Conservation (phyloP, 2,888 invertebrate genomes). For the Drosophila recens region DNA sequence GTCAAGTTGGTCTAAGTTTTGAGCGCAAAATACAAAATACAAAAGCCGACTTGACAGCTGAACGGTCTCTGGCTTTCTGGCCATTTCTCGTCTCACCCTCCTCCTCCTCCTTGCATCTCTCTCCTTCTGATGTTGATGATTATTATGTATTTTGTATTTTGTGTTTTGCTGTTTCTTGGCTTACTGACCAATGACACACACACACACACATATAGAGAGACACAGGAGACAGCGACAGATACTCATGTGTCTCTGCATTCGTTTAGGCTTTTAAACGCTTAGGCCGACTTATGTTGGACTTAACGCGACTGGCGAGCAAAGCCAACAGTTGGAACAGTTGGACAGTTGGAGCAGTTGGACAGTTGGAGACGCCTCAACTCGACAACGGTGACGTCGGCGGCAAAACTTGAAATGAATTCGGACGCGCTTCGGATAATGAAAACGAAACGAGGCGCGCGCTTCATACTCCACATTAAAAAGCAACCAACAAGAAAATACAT, state of each 20-base stretch:
- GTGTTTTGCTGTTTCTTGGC: conserved; percentile 56
- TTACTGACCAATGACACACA: conserved; percentile 55
- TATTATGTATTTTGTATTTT: conserved; percentile 69
- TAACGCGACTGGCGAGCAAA: conserved; percentile 73
- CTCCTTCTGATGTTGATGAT: conserved; percentile 59
- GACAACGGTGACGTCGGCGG: conserved; percentile 59
- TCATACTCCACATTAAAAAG: conserved; percentile 28
- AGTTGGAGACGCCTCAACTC: conserved; percentile 70
- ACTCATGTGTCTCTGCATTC: conserved; percentile 66
- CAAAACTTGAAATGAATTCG: conserved; percentile 77
- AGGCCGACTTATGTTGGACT: conserved; percentile 77
- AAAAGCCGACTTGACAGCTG: conserved; percentile 78
- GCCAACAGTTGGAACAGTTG: conserved; percentile 74
- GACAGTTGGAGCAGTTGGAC: conserved; percentile 45
- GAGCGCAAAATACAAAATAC: conserved; percentile 75
- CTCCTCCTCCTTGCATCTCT: neutral
- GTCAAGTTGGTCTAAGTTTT: conserved; percentile 78
- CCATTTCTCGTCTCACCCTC: conserved; percentile 17
- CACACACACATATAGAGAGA: conserved; percentile 20
- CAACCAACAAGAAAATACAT: conserved; percentile 17
- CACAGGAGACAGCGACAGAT: conserved; percentile 15
- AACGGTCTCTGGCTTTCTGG: conserved; percentile 51
- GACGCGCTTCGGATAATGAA: conserved; percentile 79
- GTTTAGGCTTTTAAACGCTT: conserved; percentile 80
- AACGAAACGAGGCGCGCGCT: conserved; percentile 77